Conservation (phyloP, 2,113 vertebrate genomes). For the Neogale vison region DNA sequence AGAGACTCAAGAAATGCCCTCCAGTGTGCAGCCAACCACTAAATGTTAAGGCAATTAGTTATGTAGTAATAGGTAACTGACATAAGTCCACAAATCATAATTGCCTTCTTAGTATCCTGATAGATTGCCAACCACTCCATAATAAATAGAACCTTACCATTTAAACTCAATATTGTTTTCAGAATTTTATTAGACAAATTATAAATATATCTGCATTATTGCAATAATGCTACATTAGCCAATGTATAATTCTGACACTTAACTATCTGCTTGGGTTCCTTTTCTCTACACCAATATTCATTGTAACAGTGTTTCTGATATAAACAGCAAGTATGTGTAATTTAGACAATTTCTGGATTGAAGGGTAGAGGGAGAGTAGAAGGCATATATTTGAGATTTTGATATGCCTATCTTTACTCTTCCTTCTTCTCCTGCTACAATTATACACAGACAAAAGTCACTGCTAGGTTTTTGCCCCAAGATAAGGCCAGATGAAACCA, state of each 20-base stretch:
- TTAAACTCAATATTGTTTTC: neutral
- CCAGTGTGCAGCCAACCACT: neutral
- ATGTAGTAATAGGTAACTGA: neutral
- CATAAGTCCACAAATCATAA: neutral
- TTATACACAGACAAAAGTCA: neutral
- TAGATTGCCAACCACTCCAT: neutral
- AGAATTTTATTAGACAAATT: neutral
- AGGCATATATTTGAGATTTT: neutral
- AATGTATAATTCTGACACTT: neutral
- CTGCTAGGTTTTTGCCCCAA: neutral
- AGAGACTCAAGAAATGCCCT: neutral
- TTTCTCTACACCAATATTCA: neutral
- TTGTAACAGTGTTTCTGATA: neutral
- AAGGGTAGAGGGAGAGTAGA: neutral
- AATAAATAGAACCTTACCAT: neutral
- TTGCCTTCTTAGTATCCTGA: neutral
- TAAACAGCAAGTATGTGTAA: neutral
- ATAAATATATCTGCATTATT: neutral
- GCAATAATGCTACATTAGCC: neutral
- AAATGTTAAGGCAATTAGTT: neutral
- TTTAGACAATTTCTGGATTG: neutral
- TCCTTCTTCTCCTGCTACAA: rapidly evolving
- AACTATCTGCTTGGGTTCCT: neutral
- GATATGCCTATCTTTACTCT: neutral
- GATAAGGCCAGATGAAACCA: neutral